Conservation (phyloP, 2,888 invertebrate genomes). For the Eupithecia subfuscata region DNA sequence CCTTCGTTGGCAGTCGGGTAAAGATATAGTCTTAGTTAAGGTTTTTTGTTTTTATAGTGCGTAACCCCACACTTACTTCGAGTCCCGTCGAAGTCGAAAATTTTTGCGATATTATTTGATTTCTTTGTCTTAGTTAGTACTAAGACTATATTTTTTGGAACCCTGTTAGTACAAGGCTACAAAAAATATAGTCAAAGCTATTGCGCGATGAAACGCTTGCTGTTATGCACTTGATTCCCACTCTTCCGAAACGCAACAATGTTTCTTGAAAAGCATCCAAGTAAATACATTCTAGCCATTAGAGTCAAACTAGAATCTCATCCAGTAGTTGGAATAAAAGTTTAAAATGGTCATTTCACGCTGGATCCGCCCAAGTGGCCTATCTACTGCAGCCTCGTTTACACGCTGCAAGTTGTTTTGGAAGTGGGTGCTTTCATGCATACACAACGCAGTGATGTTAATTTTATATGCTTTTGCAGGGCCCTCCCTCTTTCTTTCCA, state of each 20-base stretch:
- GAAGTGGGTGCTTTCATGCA: background rate
- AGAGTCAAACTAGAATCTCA: constrained; percentile 30
- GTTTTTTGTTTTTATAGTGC: no score
- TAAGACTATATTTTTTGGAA: no score
- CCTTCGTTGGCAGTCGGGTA: no score
- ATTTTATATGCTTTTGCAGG: background rate
- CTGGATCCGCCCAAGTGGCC: constrained; percentile 53
- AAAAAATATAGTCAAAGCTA: background rate
- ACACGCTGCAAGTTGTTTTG: constrained; percentile 17
- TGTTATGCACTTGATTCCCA: background rate
- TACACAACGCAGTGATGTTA: background rate
- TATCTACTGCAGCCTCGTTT: constrained; percentile 51
- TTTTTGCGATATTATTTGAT: no score
- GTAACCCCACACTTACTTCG: no score
- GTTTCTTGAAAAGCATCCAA: constrained; percentile 13
- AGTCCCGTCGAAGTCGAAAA: no score
- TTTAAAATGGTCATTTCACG: constrained; percentile 63
- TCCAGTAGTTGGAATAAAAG: constrained; percentile 49
- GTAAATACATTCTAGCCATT: constrained; percentile 12
- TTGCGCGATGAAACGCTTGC: background rate
- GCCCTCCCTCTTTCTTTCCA: background rate
- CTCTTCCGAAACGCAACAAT: background rate
- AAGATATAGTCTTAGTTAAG: background rate
- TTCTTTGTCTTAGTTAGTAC: no score
- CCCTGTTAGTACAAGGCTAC: background rate